Base-by-base conservation (phyloP, 2,797 vertebrate species). In the Hippoglossus hippoglossus region DNA sequence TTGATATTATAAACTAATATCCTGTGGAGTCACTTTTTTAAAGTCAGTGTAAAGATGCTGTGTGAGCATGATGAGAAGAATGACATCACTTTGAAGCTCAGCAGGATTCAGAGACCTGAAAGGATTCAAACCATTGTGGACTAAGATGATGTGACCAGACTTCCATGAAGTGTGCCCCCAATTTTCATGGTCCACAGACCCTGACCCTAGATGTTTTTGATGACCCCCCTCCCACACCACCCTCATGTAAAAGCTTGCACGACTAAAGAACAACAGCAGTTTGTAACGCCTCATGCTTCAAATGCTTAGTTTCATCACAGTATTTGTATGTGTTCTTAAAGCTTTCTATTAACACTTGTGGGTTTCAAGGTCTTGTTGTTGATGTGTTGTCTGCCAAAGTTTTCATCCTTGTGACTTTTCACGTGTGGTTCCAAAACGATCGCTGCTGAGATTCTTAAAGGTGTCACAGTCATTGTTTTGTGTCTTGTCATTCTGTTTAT, bases 371-470 rank as follows among this genome's bases (percentile, higher is more conserved):
- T 78, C 39, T 49, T 57, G 16, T 62, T 70, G 60, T 39, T 46
- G 15, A 46, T 46, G 44, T 46, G 44, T 46, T 51, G 51, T 81
- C 81, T 83, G 84, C 85, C 89, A 90, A 90, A 91, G 85, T 75
- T 80, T 81, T 84, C 26, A 52, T 79, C 8, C 22, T 66, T 87
- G 56, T 70, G 34, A 77, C 39, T 73, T 63, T 73, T 75, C 44
- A 55, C 59, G 49, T 82, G 58, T 75, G 41, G 69, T 68, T 75
- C 57, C 21, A 70, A 57, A 77, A 67, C 16, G 15, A 34, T 56
- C 2, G 2, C 62, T 28, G 18, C 31, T 39, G 21, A 64, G 31
- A 66, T 64, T 64, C 58, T 60, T 62, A 62, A 65, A 69, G 12
- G 22, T 63, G 50, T 63, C 16, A 16, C 13, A 63, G 8, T 63